phyloP scores from a whole-genome alignment of 2,888 invertebrate genomes.

The Dryocosmus kuriphilus region DNA sequence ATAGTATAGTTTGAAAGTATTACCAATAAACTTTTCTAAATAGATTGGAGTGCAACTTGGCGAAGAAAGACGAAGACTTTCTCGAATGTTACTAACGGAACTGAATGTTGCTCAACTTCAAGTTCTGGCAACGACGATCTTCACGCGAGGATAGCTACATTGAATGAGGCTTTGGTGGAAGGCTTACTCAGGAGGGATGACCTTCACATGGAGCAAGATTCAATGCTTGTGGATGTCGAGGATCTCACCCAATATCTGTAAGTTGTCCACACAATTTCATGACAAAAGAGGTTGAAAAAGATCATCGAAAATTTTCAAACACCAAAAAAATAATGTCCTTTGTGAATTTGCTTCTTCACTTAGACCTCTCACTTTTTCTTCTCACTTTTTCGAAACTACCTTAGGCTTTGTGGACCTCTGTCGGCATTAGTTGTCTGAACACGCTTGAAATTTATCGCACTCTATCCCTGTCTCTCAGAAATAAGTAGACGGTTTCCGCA shows the following conservation, averaged over 20 bases:
- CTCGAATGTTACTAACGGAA: slow-evolving; percentile 91
- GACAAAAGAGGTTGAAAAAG: background rate
- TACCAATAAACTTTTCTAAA: slow-evolving; percentile 38
- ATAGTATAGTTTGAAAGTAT: background rate
- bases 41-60: slow-evolving; percentile 90
- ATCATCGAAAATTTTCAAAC: background rate
- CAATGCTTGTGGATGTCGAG: slow-evolving; percentile 98
- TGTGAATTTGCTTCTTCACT: background rate
- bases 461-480: slow-evolving; percentile 66
- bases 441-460: slow-evolving; percentile 52
- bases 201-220: slow-evolving; percentile 98
- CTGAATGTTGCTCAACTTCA: slow-evolving; percentile 96
- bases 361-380: background rate
- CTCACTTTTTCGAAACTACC: background rate
- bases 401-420: background rate
- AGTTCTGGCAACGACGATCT: slow-evolving; percentile 96
- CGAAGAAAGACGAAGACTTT: slow-evolving; percentile 89
- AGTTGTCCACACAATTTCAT: slow-evolving; percentile 75
- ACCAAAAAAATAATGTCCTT: background rate
- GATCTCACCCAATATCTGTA: slow-evolving; percentile 94
- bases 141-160: slow-evolving; percentile 94
- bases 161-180: slow-evolving; percentile 94
- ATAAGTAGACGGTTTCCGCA: slow-evolving; percentile 68
- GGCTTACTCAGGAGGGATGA: slow-evolving; percentile 95
- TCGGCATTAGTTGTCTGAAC: background rate